Evolutionary conservation across 92 coral and sea anemone species (phyloP).

Genomic region (Porites divaricata): DNA sequence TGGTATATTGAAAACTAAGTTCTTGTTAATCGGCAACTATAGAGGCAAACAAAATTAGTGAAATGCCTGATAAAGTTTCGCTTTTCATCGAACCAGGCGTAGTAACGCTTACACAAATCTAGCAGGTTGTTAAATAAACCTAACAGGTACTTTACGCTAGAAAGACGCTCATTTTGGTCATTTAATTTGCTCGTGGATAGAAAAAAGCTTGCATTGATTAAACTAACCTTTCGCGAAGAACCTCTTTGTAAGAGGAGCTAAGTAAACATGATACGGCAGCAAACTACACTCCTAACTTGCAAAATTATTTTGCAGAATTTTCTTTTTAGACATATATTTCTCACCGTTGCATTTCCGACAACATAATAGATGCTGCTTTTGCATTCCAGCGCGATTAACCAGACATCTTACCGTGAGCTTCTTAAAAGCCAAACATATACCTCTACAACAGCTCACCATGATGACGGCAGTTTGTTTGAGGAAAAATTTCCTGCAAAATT

Average conservation of each 20-base stretch:
- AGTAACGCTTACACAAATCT: background rate
- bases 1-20: too few relatives aligned
- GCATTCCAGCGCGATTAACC: slow-evolving; percentile 24
- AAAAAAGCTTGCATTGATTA: background rate
- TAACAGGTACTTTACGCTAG: slow-evolving; percentile 31
- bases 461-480: background rate
- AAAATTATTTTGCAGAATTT: too few relatives aligned
- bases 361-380: slow-evolving; percentile 12
- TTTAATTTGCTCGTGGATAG: too few relatives aligned
- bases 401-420: slow-evolving; percentile 19
- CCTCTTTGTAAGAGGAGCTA: background rate
- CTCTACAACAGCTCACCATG: slow-evolving; percentile 35
- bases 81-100: slow-evolving; percentile 8
- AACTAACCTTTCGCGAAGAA: background rate
- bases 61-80: background rate
- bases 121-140: slow-evolving; percentile 26
- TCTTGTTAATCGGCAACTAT: background rate
- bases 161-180: slow-evolving; percentile 12
- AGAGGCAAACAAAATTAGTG: background rate
- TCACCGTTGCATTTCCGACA: slow-evolving; percentile 46
- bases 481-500: background rate
- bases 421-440: slow-evolving; percentile 23
- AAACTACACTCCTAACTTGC: background rate
- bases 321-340: background rate
- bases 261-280: background rate